phyloP scores from a whole-genome alignment of 2,888 invertebrate species.

The Parnassius smintheus region DNA sequence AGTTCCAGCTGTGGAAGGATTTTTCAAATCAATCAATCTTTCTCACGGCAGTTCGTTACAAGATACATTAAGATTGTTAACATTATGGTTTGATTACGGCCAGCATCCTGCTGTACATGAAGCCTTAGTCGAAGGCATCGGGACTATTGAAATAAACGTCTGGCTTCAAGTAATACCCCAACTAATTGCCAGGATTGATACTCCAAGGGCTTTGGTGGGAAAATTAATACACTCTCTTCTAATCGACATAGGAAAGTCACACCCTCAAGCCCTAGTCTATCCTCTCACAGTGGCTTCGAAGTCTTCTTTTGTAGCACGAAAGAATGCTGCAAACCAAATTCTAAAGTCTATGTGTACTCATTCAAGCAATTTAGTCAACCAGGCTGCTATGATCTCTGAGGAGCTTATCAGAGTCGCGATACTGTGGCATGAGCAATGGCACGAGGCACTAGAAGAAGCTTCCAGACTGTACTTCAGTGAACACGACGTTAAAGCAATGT shows the following conservation, averaged over 20 bases:
- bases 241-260: slow-evolving; percentile 97
- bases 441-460: slow-evolving; percentile 98
- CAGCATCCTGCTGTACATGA: slow-evolving; percentile 96
- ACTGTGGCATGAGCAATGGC: slow-evolving; percentile 99
- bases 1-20: slow-evolving; percentile 96
- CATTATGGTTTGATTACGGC: slow-evolving; percentile 99
- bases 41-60: slow-evolving; percentile 96
- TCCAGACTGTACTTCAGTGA: slow-evolving; percentile 97
- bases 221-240: slow-evolving; percentile 95
- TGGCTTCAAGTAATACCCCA: slow-evolving; percentile 99
- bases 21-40: slow-evolving; percentile 96
- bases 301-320: slow-evolving; percentile 91
- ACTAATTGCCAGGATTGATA: slow-evolving; percentile 98
- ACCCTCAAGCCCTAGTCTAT: slow-evolving; percentile 98
- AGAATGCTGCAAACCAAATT: slow-evolving; percentile 96
- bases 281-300: slow-evolving; percentile 98
- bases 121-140: slow-evolving; percentile 94
- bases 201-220: slow-evolving; percentile 92
- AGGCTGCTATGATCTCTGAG: slow-evolving; percentile 97
- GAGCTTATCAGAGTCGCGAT: slow-evolving; percentile 99
- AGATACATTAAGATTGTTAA: slow-evolving; percentile 96
- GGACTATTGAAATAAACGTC: slow-evolving; percentile 97
- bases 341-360: slow-evolving; percentile 97
- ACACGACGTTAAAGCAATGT: slow-evolving; percentile 97
- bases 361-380: slow-evolving; percentile 94